Evolutionary conservation across 2,888 invertebrate genomes (phyloP).

Genomic region (Microplitis deprimator): DNA sequence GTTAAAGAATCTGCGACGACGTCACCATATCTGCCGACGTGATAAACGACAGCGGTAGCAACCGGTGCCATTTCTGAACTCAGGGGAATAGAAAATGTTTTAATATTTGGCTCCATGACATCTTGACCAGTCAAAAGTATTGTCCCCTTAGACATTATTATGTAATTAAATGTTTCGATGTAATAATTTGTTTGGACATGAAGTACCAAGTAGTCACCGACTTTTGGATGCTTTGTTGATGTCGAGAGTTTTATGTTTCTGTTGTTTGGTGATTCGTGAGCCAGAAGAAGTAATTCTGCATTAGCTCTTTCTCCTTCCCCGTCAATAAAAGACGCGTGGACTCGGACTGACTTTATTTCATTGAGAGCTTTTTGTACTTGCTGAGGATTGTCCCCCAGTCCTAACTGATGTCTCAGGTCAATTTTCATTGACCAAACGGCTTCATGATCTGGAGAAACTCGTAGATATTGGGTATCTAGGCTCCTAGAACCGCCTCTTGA

Average conservation of each 20-base stretch:
- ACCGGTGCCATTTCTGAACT: slow-evolving; percentile 94
- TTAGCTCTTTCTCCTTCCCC: slow-evolving; percentile 78
- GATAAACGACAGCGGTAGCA: slow-evolving; percentile 91
- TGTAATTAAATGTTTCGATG: slow-evolving; percentile 90
- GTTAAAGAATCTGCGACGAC: slow-evolving; percentile 94
- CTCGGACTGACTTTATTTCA: slow-evolving; percentile 78
- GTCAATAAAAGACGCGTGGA: slow-evolving; percentile 81
- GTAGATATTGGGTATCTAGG: slow-evolving; percentile 76
- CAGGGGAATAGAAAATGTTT: slow-evolving; percentile 86
- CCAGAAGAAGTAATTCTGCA: slow-evolving; percentile 80
- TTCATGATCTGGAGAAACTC: slow-evolving; percentile 78
- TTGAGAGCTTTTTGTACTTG: slow-evolving; percentile 77
- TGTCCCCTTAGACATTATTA: slow-evolving; percentile 93
- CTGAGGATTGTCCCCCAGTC: slow-evolving; percentile 74
- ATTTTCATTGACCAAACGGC: slow-evolving; percentile 89
- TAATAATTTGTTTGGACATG: slow-evolving; percentile 94
- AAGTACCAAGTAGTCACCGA: slow-evolving; percentile 95
- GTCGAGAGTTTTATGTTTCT: slow-evolving; percentile 90
- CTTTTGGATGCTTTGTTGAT: slow-evolving; percentile 85
- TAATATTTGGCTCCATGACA: slow-evolving; percentile 82
- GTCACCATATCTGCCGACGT: slow-evolving; percentile 85
- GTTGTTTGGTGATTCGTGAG: slow-evolving; percentile 86
- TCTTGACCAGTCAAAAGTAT: slow-evolving; percentile 89
- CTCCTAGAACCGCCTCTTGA: slow-evolving; percentile 77
- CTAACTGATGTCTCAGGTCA: slow-evolving; percentile 81